These are phyloP conservation scores for Zaprionus bogoriensis DNA, from an alignment of 2,888 invertebrate genomes.

Conservation along the genomic window DNA sequence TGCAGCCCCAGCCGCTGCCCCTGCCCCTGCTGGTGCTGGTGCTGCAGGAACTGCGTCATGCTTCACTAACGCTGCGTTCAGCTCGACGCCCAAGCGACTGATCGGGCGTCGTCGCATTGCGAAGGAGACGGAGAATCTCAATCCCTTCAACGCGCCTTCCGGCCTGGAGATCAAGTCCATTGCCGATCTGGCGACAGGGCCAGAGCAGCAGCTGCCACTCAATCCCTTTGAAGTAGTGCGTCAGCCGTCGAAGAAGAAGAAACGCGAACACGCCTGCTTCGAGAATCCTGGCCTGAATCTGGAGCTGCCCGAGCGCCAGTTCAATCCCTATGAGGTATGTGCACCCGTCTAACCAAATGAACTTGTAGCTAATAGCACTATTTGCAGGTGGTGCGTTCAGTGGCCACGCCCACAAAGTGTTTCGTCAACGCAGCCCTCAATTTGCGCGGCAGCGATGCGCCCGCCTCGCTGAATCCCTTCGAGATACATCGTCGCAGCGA, in stretches of 20 bases:
- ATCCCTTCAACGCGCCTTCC: slow-evolving; percentile 49
- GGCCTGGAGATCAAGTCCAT: slow-evolving; percentile 81
- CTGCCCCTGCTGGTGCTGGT: too few relatives aligned
- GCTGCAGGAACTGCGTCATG: slow-evolving; percentile 56
- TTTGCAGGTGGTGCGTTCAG: slow-evolving; percentile 65
- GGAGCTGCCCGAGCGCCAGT: slow-evolving; percentile 80
- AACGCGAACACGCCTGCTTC: slow-evolving; percentile 80
- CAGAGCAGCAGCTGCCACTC: slow-evolving; percentile 19
- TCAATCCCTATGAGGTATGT: slow-evolving; percentile 82
- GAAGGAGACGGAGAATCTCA: slow-evolving; percentile 36
- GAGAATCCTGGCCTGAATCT: slow-evolving; percentile 82
- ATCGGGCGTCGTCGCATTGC: slow-evolving; percentile 66
- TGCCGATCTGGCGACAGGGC: slow-evolving; percentile 61
- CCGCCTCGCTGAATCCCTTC: slow-evolving; percentile 79
- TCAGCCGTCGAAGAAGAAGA: slow-evolving; percentile 82
- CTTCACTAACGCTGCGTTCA: slow-evolving; percentile 81
- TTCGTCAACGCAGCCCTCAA: slow-evolving; percentile 81
- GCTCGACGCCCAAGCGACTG: slow-evolving; percentile 81
- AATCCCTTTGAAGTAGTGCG: slow-evolving; percentile 82
- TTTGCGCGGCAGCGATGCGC: slow-evolving; percentile 75
- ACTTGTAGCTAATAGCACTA: neutral
- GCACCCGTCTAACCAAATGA: neutral
- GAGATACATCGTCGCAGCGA: slow-evolving; percentile 77
- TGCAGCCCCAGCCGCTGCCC: too few relatives aligned
- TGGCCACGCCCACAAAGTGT: slow-evolving; percentile 53